phyloP scores from a whole-genome alignment of 2,888 invertebrate genomes.

The Desoria tigrina region DNA sequence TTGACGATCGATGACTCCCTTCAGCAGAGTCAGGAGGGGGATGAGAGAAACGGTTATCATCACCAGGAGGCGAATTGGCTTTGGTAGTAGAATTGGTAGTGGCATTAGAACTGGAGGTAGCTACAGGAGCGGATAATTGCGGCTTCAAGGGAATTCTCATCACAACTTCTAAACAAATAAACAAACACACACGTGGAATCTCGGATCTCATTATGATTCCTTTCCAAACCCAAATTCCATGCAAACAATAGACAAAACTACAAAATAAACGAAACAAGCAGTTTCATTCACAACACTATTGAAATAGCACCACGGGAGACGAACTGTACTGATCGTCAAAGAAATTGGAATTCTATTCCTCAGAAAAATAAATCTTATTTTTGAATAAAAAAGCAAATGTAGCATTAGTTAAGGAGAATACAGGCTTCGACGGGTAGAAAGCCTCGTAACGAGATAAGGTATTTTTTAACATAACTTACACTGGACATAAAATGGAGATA shows the following conservation, averaged over 20 bases:
- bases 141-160: conserved; percentile 53
- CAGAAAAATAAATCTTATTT: neutral
- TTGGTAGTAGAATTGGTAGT: conserved; percentile 27
- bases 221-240: neutral
- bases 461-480: conserved; percentile 17
- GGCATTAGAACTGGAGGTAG: conserved; percentile 52
- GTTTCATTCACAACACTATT: neutral
- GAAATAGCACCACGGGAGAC: too few relatives aligned
- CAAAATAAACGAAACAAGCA: conserved; percentile 27
- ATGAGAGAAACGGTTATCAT: conserved; percentile 19
- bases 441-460: too few relatives aligned
- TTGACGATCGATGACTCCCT: conserved; percentile 37
- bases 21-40: neutral
- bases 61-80: conserved; percentile 24
- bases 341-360: neutral
- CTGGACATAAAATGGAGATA: conserved; percentile 23
- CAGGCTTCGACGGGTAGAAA: neutral
- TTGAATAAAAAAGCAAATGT: conserved; percentile 3
- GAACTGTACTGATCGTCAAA: too few relatives aligned
- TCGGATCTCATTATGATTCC: neutral
- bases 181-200: conserved; percentile 6
- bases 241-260: conserved; percentile 21
- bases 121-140: conserved; percentile 53
- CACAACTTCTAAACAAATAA: conserved; percentile 43
- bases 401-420: neutral